Evolutionary conservation across 2,113 vertebrate genomes (phyloP).

Genomic region (Pelecanus crispus): DNA sequence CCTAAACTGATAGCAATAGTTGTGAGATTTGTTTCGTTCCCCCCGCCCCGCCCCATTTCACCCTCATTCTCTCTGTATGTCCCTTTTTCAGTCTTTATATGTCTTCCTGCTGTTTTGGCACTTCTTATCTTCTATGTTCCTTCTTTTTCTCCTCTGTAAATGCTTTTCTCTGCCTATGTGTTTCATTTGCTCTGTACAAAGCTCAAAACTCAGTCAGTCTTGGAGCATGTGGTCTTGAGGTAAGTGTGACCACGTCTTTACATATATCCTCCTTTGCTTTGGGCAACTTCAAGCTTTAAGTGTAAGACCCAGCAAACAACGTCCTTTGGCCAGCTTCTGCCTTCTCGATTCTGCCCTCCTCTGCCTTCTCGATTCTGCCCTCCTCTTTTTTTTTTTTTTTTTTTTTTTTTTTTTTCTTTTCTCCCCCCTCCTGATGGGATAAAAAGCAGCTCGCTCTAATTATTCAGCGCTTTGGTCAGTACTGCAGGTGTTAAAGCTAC

Average conservation of each 20-base stretch:
- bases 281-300: background rate
- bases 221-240: background rate
- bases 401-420: no score
- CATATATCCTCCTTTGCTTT: background rate
- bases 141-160: background rate
- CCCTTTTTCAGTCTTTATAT: background rate
- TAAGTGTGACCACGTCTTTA: background rate
- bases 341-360: background rate
- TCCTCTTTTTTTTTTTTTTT: no score
- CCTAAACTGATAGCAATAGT: background rate
- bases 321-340: background rate
- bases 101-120: background rate
- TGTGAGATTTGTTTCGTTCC: background rate
- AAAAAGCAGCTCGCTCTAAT: background rate
- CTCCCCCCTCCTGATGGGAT: background rate
- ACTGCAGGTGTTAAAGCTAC: background rate
- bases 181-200: background rate
- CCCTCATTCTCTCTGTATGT: background rate
- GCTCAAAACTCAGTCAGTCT: background rate
- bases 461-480: background rate
- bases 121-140: background rate
- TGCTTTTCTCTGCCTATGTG: background rate
- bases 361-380: background rate
- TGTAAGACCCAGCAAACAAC: background rate
- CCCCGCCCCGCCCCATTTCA: background rate